A percentile compares a stretch with the other conserved stretches of the same genome.
phyloP scores from a whole-genome alignment of 2,797 vertebrate genomes.

The Sebastes cheni region DNA sequence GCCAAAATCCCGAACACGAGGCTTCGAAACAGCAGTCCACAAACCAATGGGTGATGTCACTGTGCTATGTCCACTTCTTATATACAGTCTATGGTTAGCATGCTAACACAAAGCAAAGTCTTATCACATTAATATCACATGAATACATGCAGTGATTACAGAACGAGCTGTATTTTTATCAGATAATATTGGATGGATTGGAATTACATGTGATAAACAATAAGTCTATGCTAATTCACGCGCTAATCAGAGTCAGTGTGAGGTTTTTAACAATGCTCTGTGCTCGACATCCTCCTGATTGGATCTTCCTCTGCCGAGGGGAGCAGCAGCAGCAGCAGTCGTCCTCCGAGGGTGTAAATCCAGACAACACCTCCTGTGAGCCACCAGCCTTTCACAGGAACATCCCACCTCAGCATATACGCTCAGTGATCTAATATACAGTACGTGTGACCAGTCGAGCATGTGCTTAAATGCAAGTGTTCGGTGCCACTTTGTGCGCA shows the following conservation, averaged over 20 bases:
- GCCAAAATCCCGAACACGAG: too few relatives aligned
- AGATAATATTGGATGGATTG: background rate
- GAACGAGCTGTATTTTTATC: background rate
- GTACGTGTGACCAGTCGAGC: constrained; percentile 42
- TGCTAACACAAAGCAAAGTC: background rate
- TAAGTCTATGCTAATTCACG: background rate
- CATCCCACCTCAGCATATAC: constrained; percentile 56
- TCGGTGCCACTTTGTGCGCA: constrained; percentile 23
- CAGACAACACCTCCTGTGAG: constrained; percentile 34
- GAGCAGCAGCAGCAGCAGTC: constrained; percentile 13
- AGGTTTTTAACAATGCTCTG: constrained; percentile 14
- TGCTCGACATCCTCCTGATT: constrained; percentile 15
- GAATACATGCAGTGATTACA: background rate
- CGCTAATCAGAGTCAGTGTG: constrained; percentile 12
- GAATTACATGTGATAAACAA: background rate
- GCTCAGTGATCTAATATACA: constrained; percentile 41
- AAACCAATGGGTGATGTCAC: too few relatives aligned
- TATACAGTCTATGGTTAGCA: too few relatives aligned
- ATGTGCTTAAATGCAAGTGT: constrained; percentile 53
- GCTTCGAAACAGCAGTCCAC: too few relatives aligned
- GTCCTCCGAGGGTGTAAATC: constrained; percentile 40
- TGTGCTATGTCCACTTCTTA: too few relatives aligned
- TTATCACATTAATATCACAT: background rate
- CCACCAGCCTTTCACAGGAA: constrained; percentile 52
- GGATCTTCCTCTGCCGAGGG: constrained; percentile 15